Evolutionary conservation across 2,797 vertebrate genomes (phyloP).

Genomic region (Tachyglossus aculeatus): DNA sequence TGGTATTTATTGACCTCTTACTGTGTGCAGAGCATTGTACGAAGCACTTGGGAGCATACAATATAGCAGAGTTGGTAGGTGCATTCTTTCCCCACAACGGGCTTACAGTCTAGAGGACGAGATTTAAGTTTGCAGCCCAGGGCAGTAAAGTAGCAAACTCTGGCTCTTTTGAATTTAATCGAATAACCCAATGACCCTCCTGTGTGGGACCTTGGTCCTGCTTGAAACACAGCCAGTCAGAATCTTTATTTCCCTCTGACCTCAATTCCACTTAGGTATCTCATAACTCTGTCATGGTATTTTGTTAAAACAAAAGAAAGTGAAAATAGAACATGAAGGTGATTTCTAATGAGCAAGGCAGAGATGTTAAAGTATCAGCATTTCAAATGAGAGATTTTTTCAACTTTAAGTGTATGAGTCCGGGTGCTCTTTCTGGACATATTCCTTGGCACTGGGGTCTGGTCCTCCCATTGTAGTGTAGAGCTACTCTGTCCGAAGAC

Average conservation of each 20-base stretch:
- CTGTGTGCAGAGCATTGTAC: no score
- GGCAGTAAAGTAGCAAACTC: constrained; percentile 52
- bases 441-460: constrained; percentile 1
- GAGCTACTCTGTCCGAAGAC: constrained; percentile 44
- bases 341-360: constrained; percentile 49
- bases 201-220: constrained; percentile 29
- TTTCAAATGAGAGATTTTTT: constrained; percentile 65
- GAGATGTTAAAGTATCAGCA: constrained; percentile 52
- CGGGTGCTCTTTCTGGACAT: constrained; percentile 33
- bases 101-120: no score
- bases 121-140: constrained; percentile 57
- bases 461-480: constrained; percentile 36
- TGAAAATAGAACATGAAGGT: constrained; percentile 46
- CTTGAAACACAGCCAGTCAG: constrained; percentile 20
- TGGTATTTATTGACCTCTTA: no score
- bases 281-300: constrained; percentile 1
- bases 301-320: constrained; percentile 41
- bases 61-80: no score
- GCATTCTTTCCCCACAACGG: no score
- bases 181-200: constrained; percentile 47
- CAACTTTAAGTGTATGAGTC: constrained; percentile 49
- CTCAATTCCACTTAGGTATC: constrained; percentile 36
- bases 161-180: constrained; percentile 63
- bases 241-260: not conserved
- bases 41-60: no score